phyloP scores from a whole-genome alignment of 1,140 invertebrate species.

The Pinna nobilis region DNA sequence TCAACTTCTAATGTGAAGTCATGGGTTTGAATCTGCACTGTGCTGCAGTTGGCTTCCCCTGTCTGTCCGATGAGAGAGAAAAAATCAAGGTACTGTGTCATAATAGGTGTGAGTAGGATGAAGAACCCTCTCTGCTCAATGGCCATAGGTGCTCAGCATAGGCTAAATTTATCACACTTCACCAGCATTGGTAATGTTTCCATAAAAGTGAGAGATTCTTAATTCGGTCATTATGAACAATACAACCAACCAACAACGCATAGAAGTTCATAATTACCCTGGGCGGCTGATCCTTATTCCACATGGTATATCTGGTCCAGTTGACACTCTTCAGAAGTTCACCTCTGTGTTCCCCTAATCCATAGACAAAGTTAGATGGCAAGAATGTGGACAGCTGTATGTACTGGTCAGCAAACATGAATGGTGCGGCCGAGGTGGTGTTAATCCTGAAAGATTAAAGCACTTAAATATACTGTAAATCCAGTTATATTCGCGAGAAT shows the following conservation, averaged over 20 bases:
- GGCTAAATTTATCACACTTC: no score
- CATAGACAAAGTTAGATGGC: slow-evolving; percentile 54
- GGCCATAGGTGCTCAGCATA: no score
- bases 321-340: slow-evolving; percentile 46
- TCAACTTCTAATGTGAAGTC: neutral
- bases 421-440: slow-evolving; percentile 47
- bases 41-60: no score
- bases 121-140: no score
- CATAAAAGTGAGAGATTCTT: no score
- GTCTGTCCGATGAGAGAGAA: neutral
- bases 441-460: slow-evolving; percentile 47
- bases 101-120: no score
- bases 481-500: no score
- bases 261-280: slow-evolving; percentile 37
- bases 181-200: no score
- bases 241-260: no score
- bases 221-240: neutral
- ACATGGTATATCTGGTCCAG: slow-evolving; percentile 53
- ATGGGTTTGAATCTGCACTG: no score
- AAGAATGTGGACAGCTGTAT: slow-evolving; percentile 56
- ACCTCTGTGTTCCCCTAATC: slow-evolving; percentile 59
- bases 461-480: neutral
- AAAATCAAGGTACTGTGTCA: no score
- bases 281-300: slow-evolving; percentile 55
- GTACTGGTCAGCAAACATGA: slow-evolving; percentile 63